Evolutionary conservation across 2,888 invertebrate species (phyloP).

Genomic region (Trichopria drosophilae): DNA sequence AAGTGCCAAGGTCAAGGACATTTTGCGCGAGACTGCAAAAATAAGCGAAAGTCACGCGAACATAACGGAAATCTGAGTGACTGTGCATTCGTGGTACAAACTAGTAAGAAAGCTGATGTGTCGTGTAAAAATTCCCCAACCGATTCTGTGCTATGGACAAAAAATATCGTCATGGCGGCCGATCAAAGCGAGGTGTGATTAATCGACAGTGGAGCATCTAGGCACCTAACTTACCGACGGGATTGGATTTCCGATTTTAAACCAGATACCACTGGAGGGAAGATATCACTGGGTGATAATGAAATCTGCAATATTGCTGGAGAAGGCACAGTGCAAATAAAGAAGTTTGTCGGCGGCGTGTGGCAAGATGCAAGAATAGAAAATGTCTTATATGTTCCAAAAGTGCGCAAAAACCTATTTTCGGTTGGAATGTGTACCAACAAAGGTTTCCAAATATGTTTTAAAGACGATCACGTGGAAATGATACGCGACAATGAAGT

Average conservation of each 20-base stretch:
- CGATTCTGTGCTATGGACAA: too few relatives aligned
- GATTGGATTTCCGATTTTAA: conserved; percentile 32
- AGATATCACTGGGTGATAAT: conserved; percentile 32
- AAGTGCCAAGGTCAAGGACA: conserved; percentile 28
- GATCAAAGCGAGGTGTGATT: conserved; percentile 30
- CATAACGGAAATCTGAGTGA: conserved; percentile 3
- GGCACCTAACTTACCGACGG: conserved; percentile 29
- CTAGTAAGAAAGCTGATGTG: conserved; percentile 8
- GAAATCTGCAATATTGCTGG: conserved; percentile 27
- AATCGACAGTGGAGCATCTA: conserved; percentile 31
- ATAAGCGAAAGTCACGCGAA: conserved; percentile 24
- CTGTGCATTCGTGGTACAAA: conserved; percentile 25
- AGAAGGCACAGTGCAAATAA: conserved; percentile 30
- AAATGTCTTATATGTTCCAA: conserved; percentile 37
- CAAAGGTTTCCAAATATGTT: conserved; percentile 28
- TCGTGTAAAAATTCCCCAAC: conserved; percentile 7
- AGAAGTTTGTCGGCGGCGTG: conserved; percentile 27
- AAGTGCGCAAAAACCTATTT: conserved; percentile 39
- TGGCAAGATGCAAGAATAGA: conserved; percentile 31
- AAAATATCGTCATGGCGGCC: conserved; percentile 18
- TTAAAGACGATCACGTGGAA: conserved; percentile 21
- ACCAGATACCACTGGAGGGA: conserved; percentile 9
- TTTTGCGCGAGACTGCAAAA: conserved; percentile 29
- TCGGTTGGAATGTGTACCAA: conserved; percentile 37
- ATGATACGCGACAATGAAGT: conserved; percentile 16